Percentiles rank a stretch among this genome's conserved stretches.
These are phyloP conservation scores for Rhombomys opimus DNA, from an alignment of 2,113 vertebrate genomes.

Conservation along the genomic window DNA sequence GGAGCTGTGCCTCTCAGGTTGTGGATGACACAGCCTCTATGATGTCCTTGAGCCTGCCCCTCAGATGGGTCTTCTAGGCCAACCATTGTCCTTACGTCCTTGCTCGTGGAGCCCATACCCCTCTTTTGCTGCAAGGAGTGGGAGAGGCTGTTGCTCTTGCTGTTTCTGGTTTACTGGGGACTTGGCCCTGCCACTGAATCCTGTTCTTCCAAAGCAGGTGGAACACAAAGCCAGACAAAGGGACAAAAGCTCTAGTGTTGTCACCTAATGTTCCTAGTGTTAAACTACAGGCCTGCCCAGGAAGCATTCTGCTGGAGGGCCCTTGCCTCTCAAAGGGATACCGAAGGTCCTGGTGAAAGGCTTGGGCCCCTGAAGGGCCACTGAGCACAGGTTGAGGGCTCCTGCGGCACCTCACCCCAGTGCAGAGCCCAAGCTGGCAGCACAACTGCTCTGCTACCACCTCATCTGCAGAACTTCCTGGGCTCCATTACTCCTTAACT, in stretches of 20 bases:
- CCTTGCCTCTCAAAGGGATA: rapidly evolving
- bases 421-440: no score
- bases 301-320: not conserved
- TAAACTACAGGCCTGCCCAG: rapidly evolving
- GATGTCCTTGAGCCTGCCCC: rapidly evolving
- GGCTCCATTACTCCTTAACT: not conserved
- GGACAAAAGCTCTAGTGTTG: not conserved
- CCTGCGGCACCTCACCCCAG: rapidly evolving
- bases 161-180: rapidly evolving
- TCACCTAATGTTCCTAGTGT: rapidly evolving
- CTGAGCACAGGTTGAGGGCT: not conserved
- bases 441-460: not conserved
- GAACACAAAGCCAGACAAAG: not conserved
- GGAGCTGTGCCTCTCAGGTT: not conserved
- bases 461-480: not conserved
- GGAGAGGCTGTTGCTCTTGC: not conserved
- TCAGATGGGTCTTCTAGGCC: rapidly evolving
- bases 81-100: rapidly evolving
- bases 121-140: not conserved
- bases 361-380: rapidly evolving
- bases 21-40: rapidly evolving
- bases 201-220: not conserved
- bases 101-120: no score
- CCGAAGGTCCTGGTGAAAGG: not conserved
- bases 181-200: not conserved